Evolutionary conservation across 2,888 invertebrate species (phyloP), one percentile per base, ranked within the genome.

Genomic region (Dioctria linearis): DNA sequence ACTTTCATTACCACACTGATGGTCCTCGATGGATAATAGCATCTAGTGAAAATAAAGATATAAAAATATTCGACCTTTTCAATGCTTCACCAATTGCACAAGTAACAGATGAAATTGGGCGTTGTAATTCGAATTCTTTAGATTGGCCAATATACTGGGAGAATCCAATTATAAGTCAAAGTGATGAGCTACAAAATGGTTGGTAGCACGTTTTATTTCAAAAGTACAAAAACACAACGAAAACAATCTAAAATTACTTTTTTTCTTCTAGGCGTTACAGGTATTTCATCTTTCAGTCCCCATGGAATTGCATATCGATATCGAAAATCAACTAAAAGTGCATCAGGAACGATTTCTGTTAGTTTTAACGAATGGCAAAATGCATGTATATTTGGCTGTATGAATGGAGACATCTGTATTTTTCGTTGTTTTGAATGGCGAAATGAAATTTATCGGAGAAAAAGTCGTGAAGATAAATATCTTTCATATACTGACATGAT

Each of bases 141-240:
- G 84, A 83, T 40, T 89, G 89, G 89, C 86, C 88, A 9, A 79
- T 86, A 2, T 43, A 88, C 49, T 88, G 88, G 87, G 86, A 88
- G 57, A 83, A 85, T 4, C 49, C 86, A 3, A 78, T 84, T 0
- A 39, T 84, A 25, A 84, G 84, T 5, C 83, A 84, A 75, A 85
- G 85, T 71, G 86, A 87, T 78, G 40, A 84, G 37, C 84, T 84
- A 76, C 81, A 83, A 61, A 82, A 82, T 67, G 82, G 88, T 88
- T 84, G 85, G 85, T 82, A n/a, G 25, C 13, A 42, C 6, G 3
- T 54, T 39, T 69, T 40, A 5, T 39, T 40, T 61, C 49, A 25
- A 66, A 43, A 8, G 43, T 80, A 37, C 51, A 65, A 65, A 42
- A 42, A 42, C 40, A 43, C 1, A n/a, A 66, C 25, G 25, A 25